Evolutionary conservation across 2,797 vertebrate genomes (phyloP), one percentile per base, ranked within the genome.

Genomic region (Lepilemur ruficaudatus): DNA sequence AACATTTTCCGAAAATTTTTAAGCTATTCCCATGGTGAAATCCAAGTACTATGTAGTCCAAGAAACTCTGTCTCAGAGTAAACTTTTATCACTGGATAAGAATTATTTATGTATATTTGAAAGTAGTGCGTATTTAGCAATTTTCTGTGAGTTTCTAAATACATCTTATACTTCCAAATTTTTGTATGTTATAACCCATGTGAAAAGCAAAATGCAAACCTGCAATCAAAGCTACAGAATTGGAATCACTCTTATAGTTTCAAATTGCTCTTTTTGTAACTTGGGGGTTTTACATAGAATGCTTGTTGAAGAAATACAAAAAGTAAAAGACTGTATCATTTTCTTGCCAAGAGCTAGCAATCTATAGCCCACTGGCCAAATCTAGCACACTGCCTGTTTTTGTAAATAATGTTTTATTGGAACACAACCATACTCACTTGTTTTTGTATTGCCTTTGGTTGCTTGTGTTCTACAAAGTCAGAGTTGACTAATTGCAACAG

Each of bases 221-320:
- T 83, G 41, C 30, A 89, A 35, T 80, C 14, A 80, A 73, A 88
- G 50, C 38, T 85, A 25, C 22, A 80, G 78, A 92, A 84, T 84
- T 84, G 46, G 43, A 91, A 41, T 80, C n/a, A 69, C 4, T 61
- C 38, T 86, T 72, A 38, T 7, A 12, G 12, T 89, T 95, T 80
- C 38, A 70, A 7, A 55, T 84, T 72, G 38, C 20, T 82, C 46
- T 67, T 98, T 98, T 95, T 89, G 18, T 94, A 94, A 92, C n/a
- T 92, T 93, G 46, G 11, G 79, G 57, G 35, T 69, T 98, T 97
- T 98, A 92, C 84, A 38, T 7, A 76, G 92, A 41, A 59, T 1
- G 63, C 72, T 97, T 91, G 97, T 96, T 88, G 70, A 97, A 98
- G 97, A 79, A 93, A 97, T 85, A 72, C 38, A 97, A 89, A 97